These are phyloP conservation scores for Augiades crinisus DNA, from an alignment of 2,888 invertebrate genomes.

Conservation along the genomic window DNA sequence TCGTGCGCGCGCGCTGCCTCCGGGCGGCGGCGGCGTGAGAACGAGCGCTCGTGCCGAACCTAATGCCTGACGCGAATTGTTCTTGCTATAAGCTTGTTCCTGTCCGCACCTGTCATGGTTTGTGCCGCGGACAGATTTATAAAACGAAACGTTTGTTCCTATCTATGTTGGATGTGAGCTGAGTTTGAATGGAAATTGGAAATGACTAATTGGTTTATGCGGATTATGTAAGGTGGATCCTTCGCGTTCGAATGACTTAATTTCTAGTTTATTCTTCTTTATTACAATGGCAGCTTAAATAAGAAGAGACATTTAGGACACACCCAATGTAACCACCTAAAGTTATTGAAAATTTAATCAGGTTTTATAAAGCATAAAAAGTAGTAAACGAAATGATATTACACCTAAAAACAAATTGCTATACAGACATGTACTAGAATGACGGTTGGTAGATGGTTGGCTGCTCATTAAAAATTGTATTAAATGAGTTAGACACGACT, in stretches of 20 bases:
- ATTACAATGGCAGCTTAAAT: no score
- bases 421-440: neutral
- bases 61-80: conserved; percentile 25
- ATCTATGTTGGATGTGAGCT: no score
- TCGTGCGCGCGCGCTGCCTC: conserved; percentile 72
- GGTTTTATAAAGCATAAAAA: no score
- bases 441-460: neutral
- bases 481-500: neutral
- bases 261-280: no score
- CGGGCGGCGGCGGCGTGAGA: conserved; percentile 76
- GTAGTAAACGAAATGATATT: no score
- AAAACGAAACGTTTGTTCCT: conserved; percentile 3
- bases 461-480: neutral
- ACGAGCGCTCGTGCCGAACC: conserved; percentile 43
- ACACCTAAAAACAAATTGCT: neutral
- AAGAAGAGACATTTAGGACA: no score
- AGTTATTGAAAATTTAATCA: no score
- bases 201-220: no score
- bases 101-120: conserved; percentile 27
- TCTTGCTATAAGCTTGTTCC: conserved; percentile 24
- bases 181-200: no score
- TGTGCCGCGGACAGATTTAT: conserved; percentile 21
- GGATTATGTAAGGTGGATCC: no score
- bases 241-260: no score
- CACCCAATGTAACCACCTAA: no score